A percentile compares a stretch with the other conserved stretches of the same genome.
phyloP scores from a whole-genome alignment of 2,888 invertebrate genomes.

The Pachydiplax longipennis region DNA sequence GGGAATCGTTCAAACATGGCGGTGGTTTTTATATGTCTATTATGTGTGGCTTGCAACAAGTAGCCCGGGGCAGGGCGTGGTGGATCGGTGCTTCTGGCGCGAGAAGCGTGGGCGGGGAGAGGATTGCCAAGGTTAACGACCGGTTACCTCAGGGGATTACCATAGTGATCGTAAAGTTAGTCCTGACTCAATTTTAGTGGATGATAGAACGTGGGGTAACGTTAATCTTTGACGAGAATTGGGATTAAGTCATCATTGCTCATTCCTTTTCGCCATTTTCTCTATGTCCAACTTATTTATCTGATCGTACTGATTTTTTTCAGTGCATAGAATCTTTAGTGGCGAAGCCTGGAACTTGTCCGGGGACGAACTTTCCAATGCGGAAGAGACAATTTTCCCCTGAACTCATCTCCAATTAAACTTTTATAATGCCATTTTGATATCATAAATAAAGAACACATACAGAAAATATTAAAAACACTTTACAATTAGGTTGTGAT shows the following conservation, averaged over 20 bases:
- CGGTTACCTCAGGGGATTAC: not conserved
- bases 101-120: not conserved
- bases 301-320: no score
- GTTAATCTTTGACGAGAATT: not conserved
- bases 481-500: no score
- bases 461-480: no score
- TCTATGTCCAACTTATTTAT: no score
- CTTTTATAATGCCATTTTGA: no score
- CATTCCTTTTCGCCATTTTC: not conserved
- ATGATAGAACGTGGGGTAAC: not conserved
- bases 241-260: not conserved
- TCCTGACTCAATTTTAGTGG: not conserved
- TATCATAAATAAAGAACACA: no score
- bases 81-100: not conserved
- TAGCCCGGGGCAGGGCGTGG: not conserved
- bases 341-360: no score
- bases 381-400: no score
- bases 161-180: constrained; percentile 12
- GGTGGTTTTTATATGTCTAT: not conserved
- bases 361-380: no score
- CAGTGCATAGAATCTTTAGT: no score
- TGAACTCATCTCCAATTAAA: no score
- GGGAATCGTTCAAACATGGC: not conserved
- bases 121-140: constrained; percentile 18
- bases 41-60: not conserved